Conservation (phyloP, 2,797 vertebrate species). For the Sebastes matsubarae region DNA sequence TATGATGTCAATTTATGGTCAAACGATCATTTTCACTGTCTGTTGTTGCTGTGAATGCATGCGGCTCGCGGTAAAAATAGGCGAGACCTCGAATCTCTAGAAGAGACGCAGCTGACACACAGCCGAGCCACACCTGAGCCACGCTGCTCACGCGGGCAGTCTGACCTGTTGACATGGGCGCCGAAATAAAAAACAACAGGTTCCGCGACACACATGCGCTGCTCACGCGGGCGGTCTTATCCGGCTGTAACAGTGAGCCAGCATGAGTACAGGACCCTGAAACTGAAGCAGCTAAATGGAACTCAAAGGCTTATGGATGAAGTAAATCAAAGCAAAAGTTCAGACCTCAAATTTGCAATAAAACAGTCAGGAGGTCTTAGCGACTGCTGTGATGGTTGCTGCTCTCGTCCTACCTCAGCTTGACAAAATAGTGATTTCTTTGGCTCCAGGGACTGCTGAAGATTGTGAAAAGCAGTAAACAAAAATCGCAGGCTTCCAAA, state of each 20-base stretch:
- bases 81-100: too few relatives aligned
- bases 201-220: too few relatives aligned
- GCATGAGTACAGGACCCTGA: not conserved
- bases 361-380: not conserved
- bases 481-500: not conserved
- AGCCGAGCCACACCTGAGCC: too few relatives aligned
- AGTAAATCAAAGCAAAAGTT: not conserved
- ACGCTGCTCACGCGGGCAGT: too few relatives aligned
- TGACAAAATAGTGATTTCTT: not conserved
- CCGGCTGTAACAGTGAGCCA: not conserved
- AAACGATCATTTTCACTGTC: too few relatives aligned
- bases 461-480: not conserved
- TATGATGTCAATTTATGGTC: rapidly evolving
- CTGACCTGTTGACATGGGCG: too few relatives aligned
- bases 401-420: not conserved
- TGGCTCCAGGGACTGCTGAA: not conserved
- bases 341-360: not conserved
- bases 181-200: too few relatives aligned
- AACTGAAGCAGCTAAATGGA: not conserved
- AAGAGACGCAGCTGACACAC: too few relatives aligned
- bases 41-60: too few relatives aligned
- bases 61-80: too few relatives aligned
- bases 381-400: not conserved
- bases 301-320: not conserved
- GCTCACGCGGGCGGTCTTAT: too few relatives aligned